Evolutionary conservation across 2,113 vertebrate genomes (phyloP).

Genomic region (Scomber scombrus): DNA sequence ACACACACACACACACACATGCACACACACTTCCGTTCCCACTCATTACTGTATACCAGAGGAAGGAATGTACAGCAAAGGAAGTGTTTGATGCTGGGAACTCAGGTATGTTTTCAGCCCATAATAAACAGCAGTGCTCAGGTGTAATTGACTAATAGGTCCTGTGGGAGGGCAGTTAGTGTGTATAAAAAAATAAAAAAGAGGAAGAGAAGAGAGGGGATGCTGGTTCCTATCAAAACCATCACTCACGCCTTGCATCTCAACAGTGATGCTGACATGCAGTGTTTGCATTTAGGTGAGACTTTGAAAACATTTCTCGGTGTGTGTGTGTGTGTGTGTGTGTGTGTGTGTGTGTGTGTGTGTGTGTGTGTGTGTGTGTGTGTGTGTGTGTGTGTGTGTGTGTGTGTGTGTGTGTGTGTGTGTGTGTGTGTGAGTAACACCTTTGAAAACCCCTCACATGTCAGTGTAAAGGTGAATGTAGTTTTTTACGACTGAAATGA

Average conservation of each 20-base stretch:
- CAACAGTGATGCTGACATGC: conserved; percentile 23
- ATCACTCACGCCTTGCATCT: conserved; percentile 52
- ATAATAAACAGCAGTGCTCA: conserved; percentile 76
- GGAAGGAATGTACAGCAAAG: conserved; percentile 67
- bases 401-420: too few species aligned
- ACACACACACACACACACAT: conserved; percentile 30
- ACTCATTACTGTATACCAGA: conserved; percentile 62
- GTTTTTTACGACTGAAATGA: background rate
- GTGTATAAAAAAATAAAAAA: background rate
- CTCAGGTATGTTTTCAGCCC: conserved; percentile 77
- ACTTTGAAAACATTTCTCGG: conserved; percentile 7
- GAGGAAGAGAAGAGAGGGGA: conserved; percentile 31
- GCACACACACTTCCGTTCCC: conserved; percentile 44
- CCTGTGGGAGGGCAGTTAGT: conserved; percentile 64
- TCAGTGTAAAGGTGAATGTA: background rate
- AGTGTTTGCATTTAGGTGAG: conserved; percentile 45
- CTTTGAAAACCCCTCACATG: background rate
- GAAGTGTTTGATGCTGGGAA: conserved; percentile 79
- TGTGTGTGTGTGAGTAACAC: background rate
- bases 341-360: background rate
- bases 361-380: background rate
- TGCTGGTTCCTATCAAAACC: conserved; percentile 44
- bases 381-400: background rate
- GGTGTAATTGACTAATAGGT: conserved; percentile 81
- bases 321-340: background rate